Evolutionary conservation across 2,797 vertebrate species (phyloP), one percentile per base, ranked within the genome.

Genomic region (Mastacembelus armatus): DNA sequence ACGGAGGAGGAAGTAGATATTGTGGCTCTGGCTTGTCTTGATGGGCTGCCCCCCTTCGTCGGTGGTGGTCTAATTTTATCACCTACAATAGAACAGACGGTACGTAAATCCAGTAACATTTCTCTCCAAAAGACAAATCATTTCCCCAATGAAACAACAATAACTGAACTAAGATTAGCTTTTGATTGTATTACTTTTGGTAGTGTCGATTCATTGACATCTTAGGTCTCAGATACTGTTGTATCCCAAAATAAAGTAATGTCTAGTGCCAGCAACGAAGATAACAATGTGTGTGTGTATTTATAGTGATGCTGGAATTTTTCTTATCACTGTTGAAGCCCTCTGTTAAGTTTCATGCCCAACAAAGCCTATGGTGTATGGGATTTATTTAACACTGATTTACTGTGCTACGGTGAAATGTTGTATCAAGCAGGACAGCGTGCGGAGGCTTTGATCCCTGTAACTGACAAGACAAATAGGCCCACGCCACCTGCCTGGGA

Each of bases 51-150:
- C 42, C 83, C 77, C 29, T 80, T 42, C 19, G 80, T 91, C 87
- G 89, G 66, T 66, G 78, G 39, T 26, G 81, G 66, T 74, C 26
- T 67, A 4, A 80, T 81, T 86, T 72, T 92, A 79, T 92, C 90
- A 86, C 89, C 95, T 95, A 91, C 47, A 90, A 91, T 5, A 69
- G 12, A 69, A 44, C 51, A 68, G 30, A 51, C 4, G n/a, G n/a
- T n/a, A 44, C 16, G 57, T 39, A 19, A 56, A 64, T 36, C 0
- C 16, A 65, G 9, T 24, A 2, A 15, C n/a, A 43, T 12, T 21
- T 16, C 16, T 6, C 33, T 29, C 7, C 27, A 33, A 21, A 26
- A 4, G 2, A 6, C 14, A 42, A 33, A 21, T 48, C 11, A 19
- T 0, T 10, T 44, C 0, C 7, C n/a, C 1, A 58, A 1, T 58